Conservation (phyloP, 2,797 vertebrate genomes). For the Protosalanx chinensis region DNA sequence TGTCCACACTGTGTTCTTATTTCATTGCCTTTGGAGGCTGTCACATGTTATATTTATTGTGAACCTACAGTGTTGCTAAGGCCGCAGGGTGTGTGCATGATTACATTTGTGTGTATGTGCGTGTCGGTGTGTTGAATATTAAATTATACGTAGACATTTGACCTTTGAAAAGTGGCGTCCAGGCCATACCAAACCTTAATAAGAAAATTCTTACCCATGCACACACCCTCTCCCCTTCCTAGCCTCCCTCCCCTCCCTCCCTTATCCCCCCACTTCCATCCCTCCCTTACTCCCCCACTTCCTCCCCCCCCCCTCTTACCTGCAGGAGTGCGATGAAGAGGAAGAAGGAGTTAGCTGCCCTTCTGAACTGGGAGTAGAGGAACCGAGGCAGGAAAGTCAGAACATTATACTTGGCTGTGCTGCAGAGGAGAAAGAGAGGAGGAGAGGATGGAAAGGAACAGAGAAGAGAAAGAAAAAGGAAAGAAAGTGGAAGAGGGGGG, state of each 20-base stretch:
- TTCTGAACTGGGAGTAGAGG: conserved; percentile 98
- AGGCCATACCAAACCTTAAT: conserved; percentile 25
- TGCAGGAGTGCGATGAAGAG: conserved; percentile 98
- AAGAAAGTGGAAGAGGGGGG: background rate
- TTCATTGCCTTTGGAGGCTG: conserved; percentile 35
- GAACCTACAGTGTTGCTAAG: conserved; percentile 33
- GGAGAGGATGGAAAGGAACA: conserved; percentile 32
- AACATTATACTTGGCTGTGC: conserved; percentile 98
- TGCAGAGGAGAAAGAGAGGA: conserved; percentile 60
- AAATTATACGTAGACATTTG: conserved; percentile 49
- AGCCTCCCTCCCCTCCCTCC: no score
- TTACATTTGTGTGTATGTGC: conserved; percentile 14
- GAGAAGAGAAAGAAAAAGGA: conserved; percentile 23
- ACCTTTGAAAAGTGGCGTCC: conserved; percentile 38
- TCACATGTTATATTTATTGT: conserved; percentile 63
- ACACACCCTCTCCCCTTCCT: background rate
- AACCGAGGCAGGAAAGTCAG: conserved; percentile 98
- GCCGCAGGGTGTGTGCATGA: conserved; percentile 9
- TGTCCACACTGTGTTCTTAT: conserved; percentile 31
- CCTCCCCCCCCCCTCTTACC: conserved; percentile 74
- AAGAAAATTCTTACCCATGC: background rate
- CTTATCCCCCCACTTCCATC: no score
- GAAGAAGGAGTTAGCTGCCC: conserved; percentile 98
- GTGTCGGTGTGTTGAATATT: conserved; percentile 28
- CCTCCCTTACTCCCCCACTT: no score